Evolutionary conservation across 2,888 invertebrate genomes (phyloP).

Genomic region (Hydraecia micacea): DNA sequence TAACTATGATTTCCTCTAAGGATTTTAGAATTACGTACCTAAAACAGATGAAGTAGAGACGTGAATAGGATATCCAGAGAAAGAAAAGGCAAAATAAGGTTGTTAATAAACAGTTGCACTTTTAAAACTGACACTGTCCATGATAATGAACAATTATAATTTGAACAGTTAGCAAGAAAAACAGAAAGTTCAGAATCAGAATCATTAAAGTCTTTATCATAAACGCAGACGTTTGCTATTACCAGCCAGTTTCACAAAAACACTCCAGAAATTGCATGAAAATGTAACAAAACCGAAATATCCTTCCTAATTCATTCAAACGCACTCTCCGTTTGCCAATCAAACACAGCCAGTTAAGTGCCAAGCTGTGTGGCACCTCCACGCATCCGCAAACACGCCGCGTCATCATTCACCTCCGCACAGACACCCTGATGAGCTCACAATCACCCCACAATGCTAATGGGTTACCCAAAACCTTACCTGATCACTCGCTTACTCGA

Average conservation of each 20-base stretch:
- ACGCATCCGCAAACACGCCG: constrained; percentile 65
- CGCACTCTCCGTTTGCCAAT: constrained; percentile 19
- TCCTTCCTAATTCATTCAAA: constrained; percentile 19
- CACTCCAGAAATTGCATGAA: background rate
- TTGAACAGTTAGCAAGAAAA: background rate
- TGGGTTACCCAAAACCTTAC: constrained; percentile 70
- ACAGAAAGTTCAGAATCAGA: background rate
- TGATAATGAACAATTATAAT: background rate
- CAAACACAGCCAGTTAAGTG: constrained; percentile 34
- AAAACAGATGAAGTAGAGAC: background rate
- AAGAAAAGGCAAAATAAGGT: background rate
- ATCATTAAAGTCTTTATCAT: background rate
- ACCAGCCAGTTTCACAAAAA: background rate
- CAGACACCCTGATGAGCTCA: constrained; percentile 69
- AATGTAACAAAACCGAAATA: background rate
- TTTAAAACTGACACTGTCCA: background rate
- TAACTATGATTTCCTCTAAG: background rate
- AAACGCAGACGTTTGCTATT: background rate
- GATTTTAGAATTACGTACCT: background rate
- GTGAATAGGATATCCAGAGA: background rate
- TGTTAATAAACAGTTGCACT: background rate
- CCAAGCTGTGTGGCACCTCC: constrained; percentile 53
- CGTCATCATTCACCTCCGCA: constrained; percentile 75
- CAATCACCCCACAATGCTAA: constrained; percentile 76
- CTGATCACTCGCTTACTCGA: constrained; percentile 71